phyloP scores from a whole-genome alignment of 1,140 invertebrate genomes.

The Zaprionus nigranus region DNA sequence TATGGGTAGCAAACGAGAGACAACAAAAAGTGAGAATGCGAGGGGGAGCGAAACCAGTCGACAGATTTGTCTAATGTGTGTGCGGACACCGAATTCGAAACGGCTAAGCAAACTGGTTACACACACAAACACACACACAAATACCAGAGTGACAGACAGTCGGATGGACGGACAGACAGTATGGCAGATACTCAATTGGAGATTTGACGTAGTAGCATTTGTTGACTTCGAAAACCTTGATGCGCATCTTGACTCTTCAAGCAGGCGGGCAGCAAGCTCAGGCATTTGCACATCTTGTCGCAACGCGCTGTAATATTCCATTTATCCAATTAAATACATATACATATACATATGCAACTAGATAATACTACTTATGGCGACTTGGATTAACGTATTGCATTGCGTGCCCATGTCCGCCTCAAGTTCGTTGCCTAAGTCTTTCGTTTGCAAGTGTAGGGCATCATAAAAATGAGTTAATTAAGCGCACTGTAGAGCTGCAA shows the following conservation, averaged over 20 bases:
- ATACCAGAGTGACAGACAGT: not conserved
- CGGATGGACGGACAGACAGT: not conserved
- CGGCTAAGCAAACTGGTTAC: conserved; percentile 69
- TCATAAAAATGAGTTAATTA: conserved; percentile 3
- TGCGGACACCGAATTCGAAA: conserved; percentile 31
- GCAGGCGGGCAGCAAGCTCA: not conserved
- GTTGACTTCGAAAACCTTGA: conserved; percentile 57
- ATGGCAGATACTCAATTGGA: conserved; percentile 25
- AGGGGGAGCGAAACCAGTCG: conserved; percentile 62
- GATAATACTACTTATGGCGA: conserved; percentile 28
- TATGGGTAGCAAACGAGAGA: conserved; percentile 14
- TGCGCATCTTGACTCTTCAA: conserved; percentile 74
- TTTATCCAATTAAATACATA: conserved; percentile 17
- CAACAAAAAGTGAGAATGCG: conserved; percentile 62
- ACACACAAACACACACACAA: conserved; percentile 43
- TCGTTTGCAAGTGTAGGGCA: conserved; percentile 13
- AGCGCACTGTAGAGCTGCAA: not conserved
- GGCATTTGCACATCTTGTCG: not conserved
- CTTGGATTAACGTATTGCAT: conserved; percentile 46
- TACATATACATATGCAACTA: conserved; percentile 12
- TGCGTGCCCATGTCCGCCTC: conserved; percentile 38
- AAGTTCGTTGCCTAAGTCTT: conserved; percentile 63
- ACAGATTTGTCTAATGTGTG: conserved; percentile 72
- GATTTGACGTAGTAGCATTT: conserved; percentile 13
- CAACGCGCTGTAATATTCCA: conserved; percentile 23